Base-by-base conservation (phyloP, 1,140 invertebrate genomes). In the Drosophila kurseongensis region DNA sequence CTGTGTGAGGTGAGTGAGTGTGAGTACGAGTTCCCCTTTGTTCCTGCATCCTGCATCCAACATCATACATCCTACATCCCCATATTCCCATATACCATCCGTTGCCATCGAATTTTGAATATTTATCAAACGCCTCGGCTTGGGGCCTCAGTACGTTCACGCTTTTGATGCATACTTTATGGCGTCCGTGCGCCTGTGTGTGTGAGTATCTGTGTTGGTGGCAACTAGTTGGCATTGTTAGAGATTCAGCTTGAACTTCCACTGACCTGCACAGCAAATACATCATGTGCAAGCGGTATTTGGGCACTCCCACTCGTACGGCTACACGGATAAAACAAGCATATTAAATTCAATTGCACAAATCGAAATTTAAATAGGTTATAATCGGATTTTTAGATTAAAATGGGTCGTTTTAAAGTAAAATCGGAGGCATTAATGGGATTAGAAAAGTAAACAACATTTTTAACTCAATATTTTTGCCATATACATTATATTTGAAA, bases 161-260 rank as follows among this genome's bases (percentile, higher is more conserved):
- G 75, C 68, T 69, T 55, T 72, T 76, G 72, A 79, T 86, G 79
- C 83, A 86, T 86, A 88, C 83, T 86, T 86, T 73, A 88, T 89
- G 72, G 48, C 71, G 40, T 18, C 16, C 56, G n/a, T 36, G 35
- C 44, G 36, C 16, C 4, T 13, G 8, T 52, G 44, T 45, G 57
- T 12, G n/a, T 40, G 45, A 42, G 35, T 44, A 14, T 35, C 8
- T 41, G 16, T 75, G 58, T 23, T 18, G 41, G 61, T 66, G 71
- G 63, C 44, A 73, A 65, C 61, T 80, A 74, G 79, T 68, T 80
- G 77, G 72, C 61, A 75, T 75, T 75, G 73, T 66, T 75, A 67
- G 60, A 45, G 61, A 52, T 74, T 48, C 55, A 66, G 54, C 27
- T 41, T 41, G 67, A 71, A 71, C 27, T 65, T 51, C 50, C 61